Evolutionary conservation across 1,140 invertebrate genomes (phyloP).

Genomic region (Drosophila novamexicana): DNA sequence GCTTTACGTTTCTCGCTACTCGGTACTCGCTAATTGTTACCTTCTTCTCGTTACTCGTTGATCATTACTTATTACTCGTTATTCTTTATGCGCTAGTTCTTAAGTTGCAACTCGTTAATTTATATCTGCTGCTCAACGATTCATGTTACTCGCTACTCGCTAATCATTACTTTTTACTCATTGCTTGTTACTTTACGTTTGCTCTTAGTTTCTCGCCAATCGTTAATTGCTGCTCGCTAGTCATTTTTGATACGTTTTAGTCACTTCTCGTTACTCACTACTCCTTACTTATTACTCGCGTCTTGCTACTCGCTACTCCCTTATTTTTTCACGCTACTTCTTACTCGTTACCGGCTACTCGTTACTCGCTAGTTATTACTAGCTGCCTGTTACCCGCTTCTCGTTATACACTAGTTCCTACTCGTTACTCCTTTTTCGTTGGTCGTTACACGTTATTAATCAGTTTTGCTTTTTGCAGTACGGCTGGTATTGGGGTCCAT

Average conservation of each 20-base stretch:
- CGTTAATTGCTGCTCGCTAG: too few relatives aligned
- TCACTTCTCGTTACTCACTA: too few relatives aligned
- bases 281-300: too few relatives aligned
- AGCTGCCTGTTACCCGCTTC: not conserved
- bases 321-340: not conserved
- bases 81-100: not conserved
- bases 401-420: too few relatives aligned
- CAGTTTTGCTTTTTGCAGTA: conserved; percentile 88
- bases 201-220: too few relatives aligned
- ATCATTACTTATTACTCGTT: not conserved
- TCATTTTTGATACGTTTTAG: too few relatives aligned
- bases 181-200: too few relatives aligned
- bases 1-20: not conserved
- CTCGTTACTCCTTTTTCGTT: too few relatives aligned
- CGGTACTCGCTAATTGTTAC: not conserved
- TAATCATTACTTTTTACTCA: too few relatives aligned
- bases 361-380: not conserved
- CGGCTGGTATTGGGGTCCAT: conserved; percentile 99
- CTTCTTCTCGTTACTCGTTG: not conserved
- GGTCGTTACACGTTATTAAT: not conserved
- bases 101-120: not conserved
- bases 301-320: not conserved
- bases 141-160: too few relatives aligned
- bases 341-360: not conserved
- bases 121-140: too few relatives aligned